Conservation (phyloP, 2,113 vertebrate species). For the Camelus bactrianus region DNA sequence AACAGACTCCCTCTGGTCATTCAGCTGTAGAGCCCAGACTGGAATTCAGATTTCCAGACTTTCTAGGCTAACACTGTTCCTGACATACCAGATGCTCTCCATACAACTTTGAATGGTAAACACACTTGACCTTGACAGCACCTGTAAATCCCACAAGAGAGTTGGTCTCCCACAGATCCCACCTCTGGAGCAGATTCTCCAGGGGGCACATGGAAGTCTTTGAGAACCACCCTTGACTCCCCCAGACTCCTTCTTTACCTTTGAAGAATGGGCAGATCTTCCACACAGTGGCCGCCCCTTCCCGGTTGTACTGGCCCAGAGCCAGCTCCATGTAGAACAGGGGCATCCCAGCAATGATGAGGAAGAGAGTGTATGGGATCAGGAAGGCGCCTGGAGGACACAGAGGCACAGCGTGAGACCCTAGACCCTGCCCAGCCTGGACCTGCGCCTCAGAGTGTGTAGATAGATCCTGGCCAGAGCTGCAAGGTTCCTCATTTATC, state of each 20-base stretch:
- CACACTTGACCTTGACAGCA: neutral
- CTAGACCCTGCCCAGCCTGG: fast-evolving
- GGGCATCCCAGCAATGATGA: constrained; percentile 99
- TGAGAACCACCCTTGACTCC: neutral
- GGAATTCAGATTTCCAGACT: neutral
- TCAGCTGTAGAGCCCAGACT: neutral
- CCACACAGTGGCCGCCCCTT: constrained; percentile 98
- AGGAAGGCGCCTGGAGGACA: constrained; percentile 91
- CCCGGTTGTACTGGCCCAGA: constrained; percentile 97
- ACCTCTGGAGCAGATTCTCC: neutral
- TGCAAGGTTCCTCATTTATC: fast-evolving
- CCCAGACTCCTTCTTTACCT: constrained; percentile 87
- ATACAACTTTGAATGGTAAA: neutral
- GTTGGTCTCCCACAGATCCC: neutral
- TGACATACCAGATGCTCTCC: neutral
- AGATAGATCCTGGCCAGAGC: neutral
- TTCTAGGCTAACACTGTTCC: neutral
- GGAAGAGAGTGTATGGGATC: constrained; percentile 97
- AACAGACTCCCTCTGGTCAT: neutral
- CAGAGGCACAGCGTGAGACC: neutral
- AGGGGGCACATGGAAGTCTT: neutral
- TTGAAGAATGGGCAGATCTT: constrained; percentile 99
- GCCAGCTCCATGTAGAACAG: constrained; percentile 99
- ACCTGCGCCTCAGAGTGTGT: fast-evolving
- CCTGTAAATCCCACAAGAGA: neutral